Base-by-base conservation (phyloP, 2,113 vertebrate genomes). In the Thamnaconus septentrionalis region DNA sequence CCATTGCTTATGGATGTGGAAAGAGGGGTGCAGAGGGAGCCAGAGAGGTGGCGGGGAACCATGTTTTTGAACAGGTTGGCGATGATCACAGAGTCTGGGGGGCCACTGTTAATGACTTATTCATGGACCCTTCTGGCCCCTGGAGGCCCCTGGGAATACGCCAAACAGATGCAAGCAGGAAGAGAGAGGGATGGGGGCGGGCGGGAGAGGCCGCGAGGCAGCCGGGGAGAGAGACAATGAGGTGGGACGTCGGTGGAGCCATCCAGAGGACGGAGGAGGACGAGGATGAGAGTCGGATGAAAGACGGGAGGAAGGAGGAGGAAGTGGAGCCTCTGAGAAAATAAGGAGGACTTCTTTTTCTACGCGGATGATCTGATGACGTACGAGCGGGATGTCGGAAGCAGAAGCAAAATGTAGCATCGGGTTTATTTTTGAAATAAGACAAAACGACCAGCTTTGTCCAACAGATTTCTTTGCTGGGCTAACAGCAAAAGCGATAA, bases 81-180 rank as follows among this genome's bases (percentile, higher is more conserved):
- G 39, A 88, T 88, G 86, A 91, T 91, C 87, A 90, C 81, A 84
- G 76, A 83, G 80, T 81, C 83, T 82, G 77, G 78, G 83, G 76
- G 84, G 80, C 66, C 79, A 70, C 64, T 67, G 76, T 81, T 86
- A 76, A 90, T 91, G 84, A 88, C 84, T 91, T 89, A 91, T 91
- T 91, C 89, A 91, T 90, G 73, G 82, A 66, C 79, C 84, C 87
- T 88, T 87, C 89, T 88, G 89, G 85, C 85, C 88, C 80, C 76
- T 79, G 44, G 31, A 0, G 7, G 75, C 87, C 78, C 71, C 61
- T 56, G 83, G 87, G 87, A 87, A 62, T 76, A 76, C 61, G 80
- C 68, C 79, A 85, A 84, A 85, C 89, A 90, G 85, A 91, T 90
- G 89, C 78, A 84, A 65, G 64, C 44, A 61, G 64, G 69, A 68